Conservation (phyloP, 2,113 vertebrate genomes). For the Oceanites oceanicus region DNA sequence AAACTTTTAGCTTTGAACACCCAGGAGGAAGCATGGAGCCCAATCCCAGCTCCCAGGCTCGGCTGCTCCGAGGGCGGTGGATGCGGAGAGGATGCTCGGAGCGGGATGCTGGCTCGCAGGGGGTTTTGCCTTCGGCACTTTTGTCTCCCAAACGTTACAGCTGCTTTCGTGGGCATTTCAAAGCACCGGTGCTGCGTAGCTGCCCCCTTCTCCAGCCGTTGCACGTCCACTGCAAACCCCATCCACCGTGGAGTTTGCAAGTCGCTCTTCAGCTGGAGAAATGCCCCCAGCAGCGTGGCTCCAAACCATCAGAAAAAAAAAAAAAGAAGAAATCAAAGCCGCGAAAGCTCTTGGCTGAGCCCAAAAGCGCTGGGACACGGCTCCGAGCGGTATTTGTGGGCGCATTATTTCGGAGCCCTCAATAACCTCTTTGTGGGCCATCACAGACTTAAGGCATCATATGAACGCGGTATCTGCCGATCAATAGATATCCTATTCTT, state of each 20-base stretch:
- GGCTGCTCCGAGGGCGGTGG: background rate
- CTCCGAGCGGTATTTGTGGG: background rate
- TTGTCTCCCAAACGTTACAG: background rate
- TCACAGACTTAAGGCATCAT: background rate
- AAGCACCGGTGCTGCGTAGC: rapidly evolving
- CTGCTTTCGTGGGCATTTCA: rapidly evolving
- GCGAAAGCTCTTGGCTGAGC: background rate
- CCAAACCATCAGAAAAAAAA: background rate
- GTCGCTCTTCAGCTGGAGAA: background rate
- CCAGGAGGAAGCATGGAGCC: background rate
- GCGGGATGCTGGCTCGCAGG: rapidly evolving
- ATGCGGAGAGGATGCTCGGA: background rate
- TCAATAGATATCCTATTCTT: background rate
- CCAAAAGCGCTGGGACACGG: background rate
- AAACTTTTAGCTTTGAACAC: background rate
- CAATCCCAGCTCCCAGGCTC: background rate
- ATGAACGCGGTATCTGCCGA: too few relatives aligned
- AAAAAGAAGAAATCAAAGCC: background rate
- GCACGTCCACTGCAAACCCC: background rate
- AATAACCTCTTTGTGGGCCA: background rate
- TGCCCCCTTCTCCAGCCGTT: background rate
- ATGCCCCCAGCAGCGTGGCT: background rate
- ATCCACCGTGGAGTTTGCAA: rapidly evolving
- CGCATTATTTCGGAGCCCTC: background rate
- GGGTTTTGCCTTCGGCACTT: background rate